Conservation (phyloP, 2,113 vertebrate species). For the Sterrhoptilus dennistouni region DNA sequence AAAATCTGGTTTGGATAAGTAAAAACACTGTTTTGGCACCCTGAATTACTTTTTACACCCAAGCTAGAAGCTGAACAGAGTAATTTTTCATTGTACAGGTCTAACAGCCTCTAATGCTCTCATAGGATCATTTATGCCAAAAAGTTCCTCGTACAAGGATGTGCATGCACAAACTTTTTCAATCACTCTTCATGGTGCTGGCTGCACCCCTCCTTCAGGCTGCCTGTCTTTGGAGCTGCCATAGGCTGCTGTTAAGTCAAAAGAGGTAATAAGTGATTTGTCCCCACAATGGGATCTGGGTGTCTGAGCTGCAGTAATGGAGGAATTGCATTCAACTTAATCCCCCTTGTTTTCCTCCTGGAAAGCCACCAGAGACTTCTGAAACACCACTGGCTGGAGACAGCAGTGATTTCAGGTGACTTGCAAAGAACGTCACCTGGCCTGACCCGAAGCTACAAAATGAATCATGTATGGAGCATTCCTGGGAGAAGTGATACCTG, state of each 20-base stretch:
- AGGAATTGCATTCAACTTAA: not conserved
- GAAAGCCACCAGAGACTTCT: not conserved
- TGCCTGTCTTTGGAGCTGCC: not conserved
- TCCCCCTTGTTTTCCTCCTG: not conserved
- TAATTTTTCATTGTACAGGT: not conserved
- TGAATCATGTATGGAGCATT: not conserved
- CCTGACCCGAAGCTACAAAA: not conserved
- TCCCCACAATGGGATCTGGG: not conserved
- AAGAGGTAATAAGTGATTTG: not conserved
- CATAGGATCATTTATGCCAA: not conserved
- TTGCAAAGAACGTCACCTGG: not conserved
- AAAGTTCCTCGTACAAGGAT: not conserved
- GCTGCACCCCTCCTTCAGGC: not conserved
- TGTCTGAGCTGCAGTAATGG: not conserved
- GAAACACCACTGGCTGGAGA: not conserved
- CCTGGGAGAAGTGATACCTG: not conserved
- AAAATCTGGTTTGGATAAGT: conserved; percentile 12
- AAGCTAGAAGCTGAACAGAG: conserved; percentile 21
- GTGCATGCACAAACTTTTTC: not conserved
- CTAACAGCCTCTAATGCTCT: not conserved
- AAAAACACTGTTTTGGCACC: conserved; percentile 22
- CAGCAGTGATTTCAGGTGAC: not conserved
- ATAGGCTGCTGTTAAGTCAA: not conserved
- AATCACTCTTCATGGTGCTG: fast-evolving
- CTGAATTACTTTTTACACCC: conserved; percentile 43